These are phyloP conservation scores for Acrocephalus arundinaceus DNA, from an alignment of 2,113 vertebrate species.

Conservation along the genomic window DNA sequence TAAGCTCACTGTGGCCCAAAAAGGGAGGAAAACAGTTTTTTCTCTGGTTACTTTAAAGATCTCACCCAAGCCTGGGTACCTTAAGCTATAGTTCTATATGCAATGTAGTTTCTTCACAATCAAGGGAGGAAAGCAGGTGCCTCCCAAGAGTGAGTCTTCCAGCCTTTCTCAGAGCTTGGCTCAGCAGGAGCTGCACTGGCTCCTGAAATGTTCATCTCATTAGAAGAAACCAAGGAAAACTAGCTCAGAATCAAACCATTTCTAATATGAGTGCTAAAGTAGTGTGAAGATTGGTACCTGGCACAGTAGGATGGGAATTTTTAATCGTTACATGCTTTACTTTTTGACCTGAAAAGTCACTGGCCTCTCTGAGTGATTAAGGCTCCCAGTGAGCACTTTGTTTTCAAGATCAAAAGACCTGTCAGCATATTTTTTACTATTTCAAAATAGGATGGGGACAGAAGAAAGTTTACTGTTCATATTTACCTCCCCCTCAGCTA, in stretches of 20 bases:
- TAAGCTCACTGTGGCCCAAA: background rate
- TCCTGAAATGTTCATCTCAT: background rate
- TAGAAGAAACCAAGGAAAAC: background rate
- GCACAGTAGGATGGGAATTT: background rate
- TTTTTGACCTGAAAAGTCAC: background rate
- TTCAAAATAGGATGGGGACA: background rate
- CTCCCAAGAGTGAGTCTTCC: background rate
- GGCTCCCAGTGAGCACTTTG: background rate
- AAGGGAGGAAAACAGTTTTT: background rate
- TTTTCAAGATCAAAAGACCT: background rate
- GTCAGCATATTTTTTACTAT: background rate
- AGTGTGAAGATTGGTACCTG: background rate
- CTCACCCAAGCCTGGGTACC: background rate
- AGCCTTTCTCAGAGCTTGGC: background rate
- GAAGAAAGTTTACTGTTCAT: background rate
- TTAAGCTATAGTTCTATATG: background rate
- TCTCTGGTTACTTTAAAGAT: background rate
- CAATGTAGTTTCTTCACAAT: too few relatives aligned
- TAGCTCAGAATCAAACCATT: background rate
- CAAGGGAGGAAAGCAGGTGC: background rate
- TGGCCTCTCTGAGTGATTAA: background rate
- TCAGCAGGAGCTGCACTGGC: background rate
- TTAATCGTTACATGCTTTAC: background rate
- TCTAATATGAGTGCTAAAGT: background rate
- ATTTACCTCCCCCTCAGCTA: background rate